Conservation (phyloP, 2,113 vertebrate species). For the Oceanodroma tethys region DNA sequence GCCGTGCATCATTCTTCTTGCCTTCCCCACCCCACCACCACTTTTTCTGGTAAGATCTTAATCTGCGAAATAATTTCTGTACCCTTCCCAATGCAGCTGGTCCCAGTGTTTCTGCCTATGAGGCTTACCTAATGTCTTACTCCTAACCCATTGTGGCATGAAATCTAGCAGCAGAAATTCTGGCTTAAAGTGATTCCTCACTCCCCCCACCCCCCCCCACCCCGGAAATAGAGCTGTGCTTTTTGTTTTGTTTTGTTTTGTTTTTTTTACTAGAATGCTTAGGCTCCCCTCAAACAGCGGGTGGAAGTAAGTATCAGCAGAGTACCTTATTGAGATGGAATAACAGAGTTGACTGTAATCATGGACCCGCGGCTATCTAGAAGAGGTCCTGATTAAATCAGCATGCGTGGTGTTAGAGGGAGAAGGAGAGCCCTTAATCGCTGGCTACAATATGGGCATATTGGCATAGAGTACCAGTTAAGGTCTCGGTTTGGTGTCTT, state of each 20-base stretch:
- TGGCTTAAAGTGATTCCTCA: background rate
- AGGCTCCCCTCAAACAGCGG: background rate
- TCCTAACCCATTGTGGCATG: background rate
- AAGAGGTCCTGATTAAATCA: background rate
- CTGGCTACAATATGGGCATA: accelerated
- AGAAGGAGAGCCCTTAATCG: background rate
- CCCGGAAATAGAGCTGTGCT: background rate
- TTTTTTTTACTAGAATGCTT: background rate
- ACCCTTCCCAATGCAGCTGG: background rate
- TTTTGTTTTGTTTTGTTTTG: background rate
- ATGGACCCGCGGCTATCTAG: background rate
- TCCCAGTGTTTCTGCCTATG: background rate
- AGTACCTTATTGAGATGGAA: background rate
- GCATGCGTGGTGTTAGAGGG: background rate
- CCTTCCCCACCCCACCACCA: background rate
- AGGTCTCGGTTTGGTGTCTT: background rate
- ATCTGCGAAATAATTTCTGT: background rate
- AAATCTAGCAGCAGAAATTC: background rate
- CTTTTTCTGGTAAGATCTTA: background rate
- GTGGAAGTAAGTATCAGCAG: background rate
- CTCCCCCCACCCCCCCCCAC: no score
- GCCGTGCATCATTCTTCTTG: background rate
- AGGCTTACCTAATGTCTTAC: background rate
- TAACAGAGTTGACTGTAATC: background rate
- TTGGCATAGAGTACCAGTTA: background rate